Percentiles rank a stretch among this genome's conserved stretches.
Evolutionary conservation across 2,113 vertebrate genomes (phyloP).

Genomic region (Alouatta palliata): DNA sequence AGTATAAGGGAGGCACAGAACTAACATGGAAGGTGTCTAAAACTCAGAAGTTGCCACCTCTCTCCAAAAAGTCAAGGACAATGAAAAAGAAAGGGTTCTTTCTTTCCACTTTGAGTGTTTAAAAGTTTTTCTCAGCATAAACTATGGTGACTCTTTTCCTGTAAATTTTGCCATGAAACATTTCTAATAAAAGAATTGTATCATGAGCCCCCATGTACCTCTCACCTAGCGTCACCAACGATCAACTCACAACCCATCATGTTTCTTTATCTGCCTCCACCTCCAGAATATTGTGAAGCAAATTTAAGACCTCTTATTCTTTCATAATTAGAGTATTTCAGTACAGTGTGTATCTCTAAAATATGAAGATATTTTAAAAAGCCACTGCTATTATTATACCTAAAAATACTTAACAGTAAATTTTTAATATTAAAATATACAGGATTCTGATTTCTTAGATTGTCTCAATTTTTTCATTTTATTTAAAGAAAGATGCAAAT

Average conservation of each 20-base stretch:
- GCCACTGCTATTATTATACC: neutral
- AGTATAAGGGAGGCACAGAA: neutral
- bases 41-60: neutral
- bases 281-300: neutral
- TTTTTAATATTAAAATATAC: neutral
- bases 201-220: neutral
- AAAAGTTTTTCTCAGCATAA: conserved; percentile 14
- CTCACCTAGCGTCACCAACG: neutral
- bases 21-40: neutral
- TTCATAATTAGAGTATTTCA: neutral
- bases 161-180: neutral
- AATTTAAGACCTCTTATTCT: neutral
- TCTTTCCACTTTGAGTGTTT: neutral
- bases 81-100: neutral
- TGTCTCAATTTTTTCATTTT: neutral
- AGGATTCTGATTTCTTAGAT: neutral
- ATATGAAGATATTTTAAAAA: neutral
- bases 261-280: neutral
- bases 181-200: neutral
- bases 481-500: neutral
- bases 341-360: neutral
- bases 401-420: neutral
- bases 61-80: neutral
- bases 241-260: neutral
- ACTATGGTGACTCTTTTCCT: neutral